Conservation (phyloP, 1,140 invertebrate species). For the Scaptomyza hsui region DNA sequence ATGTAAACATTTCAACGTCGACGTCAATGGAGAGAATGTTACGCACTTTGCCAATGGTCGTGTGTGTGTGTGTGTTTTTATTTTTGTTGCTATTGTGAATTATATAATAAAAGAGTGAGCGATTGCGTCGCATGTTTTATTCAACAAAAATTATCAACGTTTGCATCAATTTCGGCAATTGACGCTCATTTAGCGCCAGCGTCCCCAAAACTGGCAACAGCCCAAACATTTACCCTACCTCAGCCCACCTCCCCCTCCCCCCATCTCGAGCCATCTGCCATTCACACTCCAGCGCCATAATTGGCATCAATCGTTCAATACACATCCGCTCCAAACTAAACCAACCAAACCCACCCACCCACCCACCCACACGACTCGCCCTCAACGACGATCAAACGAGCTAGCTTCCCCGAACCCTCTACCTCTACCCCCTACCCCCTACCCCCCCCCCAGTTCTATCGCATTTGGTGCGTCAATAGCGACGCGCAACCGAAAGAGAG, state of each 20-base stretch:
- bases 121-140: constrained; percentile 37
- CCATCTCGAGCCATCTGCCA: no score
- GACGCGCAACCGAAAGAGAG: constrained; percentile 39
- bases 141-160: constrained; percentile 51
- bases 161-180: constrained; percentile 71
- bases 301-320: constrained; percentile 50
- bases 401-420: not conserved
- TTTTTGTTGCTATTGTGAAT: constrained; percentile 22
- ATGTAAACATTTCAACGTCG: constrained; percentile 70
- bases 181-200: constrained; percentile 66
- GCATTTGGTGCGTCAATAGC: constrained; percentile 73
- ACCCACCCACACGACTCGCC: constrained; percentile 7
- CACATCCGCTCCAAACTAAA: constrained; percentile 17
- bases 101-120: constrained; percentile 65
- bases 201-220: constrained; percentile 61
- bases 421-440: not conserved
- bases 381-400: constrained; percentile 32
- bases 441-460: constrained; percentile 23
- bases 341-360: constrained; percentile 1
- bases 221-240: not conserved
- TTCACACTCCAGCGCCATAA: constrained; percentile 2
- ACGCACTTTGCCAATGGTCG: constrained; percentile 41
- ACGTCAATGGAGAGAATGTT: constrained; percentile 53
- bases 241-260: not conserved
- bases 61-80: not conserved